phyloP scores from a whole-genome alignment of 2,113 vertebrate species.

The Falco punctatus region DNA sequence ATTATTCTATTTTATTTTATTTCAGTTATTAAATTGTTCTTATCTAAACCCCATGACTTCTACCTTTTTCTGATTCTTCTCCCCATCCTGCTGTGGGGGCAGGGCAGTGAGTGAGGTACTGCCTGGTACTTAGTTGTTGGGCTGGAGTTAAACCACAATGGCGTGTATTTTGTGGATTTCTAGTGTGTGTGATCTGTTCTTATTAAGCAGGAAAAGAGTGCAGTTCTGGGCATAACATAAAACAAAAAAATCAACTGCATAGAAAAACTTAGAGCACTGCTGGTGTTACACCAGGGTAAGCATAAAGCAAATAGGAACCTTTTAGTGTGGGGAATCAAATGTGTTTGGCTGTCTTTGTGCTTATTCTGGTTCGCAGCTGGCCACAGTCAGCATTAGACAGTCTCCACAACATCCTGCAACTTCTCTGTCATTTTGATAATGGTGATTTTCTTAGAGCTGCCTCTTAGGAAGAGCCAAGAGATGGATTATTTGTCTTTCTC shows the following conservation, averaged over 20 bases:
- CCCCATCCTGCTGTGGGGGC: too few relatives aligned
- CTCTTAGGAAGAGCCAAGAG: neutral
- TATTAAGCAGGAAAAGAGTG: neutral
- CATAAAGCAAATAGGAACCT: neutral
- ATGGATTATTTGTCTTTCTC: neutral
- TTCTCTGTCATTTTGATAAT: neutral
- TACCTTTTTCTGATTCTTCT: too few relatives aligned
- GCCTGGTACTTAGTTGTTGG: too few relatives aligned
- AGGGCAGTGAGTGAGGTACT: too few relatives aligned
- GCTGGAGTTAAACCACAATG: too few relatives aligned
- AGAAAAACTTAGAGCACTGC: neutral
- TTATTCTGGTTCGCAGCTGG: neutral
- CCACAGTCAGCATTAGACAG: fast-evolving
- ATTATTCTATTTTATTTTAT: too few relatives aligned
- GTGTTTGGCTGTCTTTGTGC: neutral
- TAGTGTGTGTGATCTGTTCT: neutral
- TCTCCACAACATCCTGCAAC: neutral
- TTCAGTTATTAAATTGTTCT: too few relatives aligned
- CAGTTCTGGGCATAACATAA: neutral
- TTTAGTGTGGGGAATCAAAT: neutral
- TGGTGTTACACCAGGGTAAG: neutral
- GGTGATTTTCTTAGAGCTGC: neutral
- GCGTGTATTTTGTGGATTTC: neutral
- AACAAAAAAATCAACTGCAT: neutral
- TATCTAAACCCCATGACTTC: too few relatives aligned